A percentile compares a stretch with the other conserved stretches of the same genome.
Evolutionary conservation across 1,140 invertebrate species (phyloP).

Genomic region (Cepaea nemoralis): DNA sequence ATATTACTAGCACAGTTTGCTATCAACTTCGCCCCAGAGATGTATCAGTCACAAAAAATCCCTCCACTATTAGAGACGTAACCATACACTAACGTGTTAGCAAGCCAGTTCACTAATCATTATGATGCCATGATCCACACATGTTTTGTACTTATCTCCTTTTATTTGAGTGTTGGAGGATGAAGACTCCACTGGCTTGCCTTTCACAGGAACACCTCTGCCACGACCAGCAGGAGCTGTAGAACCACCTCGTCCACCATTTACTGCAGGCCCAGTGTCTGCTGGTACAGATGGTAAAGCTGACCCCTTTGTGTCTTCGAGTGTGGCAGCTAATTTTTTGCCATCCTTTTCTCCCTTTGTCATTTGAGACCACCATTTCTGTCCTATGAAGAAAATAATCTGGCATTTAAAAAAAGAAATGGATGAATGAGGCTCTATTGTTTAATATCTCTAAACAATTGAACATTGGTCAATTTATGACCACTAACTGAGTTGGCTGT

Average conservation of each 20-base stretch:
- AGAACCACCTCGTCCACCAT: conserved; percentile 49
- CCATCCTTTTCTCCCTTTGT: conserved; percentile 56
- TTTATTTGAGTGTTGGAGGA: conserved; percentile 34
- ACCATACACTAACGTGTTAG: no score
- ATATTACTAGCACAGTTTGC: no score
- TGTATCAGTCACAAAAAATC: no score
- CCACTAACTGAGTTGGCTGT: no score
- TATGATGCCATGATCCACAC: conserved; percentile 7
- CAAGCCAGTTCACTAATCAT: no score
- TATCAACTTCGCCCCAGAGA: no score
- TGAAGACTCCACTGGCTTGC: conserved; percentile 30
- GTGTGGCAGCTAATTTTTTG: conserved; percentile 46
- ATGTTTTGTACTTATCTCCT: conserved; percentile 46
- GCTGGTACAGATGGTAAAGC: conserved; percentile 40
- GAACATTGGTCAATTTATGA: no score
- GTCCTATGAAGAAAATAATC: conserved; percentile 49
- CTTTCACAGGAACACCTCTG: conserved; percentile 24
- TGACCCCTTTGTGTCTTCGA: conserved; percentile 41
- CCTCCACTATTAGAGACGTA: no score
- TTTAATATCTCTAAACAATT: no score
- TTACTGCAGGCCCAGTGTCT: conserved; percentile 47
- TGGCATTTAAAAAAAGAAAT: background rate
- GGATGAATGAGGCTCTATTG: no score
- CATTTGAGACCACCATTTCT: conserved; percentile 65
- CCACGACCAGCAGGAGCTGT: conserved; percentile 48